Base-by-base conservation (phyloP, 2,797 vertebrate species). In the Hafferia zeledoni region DNA sequence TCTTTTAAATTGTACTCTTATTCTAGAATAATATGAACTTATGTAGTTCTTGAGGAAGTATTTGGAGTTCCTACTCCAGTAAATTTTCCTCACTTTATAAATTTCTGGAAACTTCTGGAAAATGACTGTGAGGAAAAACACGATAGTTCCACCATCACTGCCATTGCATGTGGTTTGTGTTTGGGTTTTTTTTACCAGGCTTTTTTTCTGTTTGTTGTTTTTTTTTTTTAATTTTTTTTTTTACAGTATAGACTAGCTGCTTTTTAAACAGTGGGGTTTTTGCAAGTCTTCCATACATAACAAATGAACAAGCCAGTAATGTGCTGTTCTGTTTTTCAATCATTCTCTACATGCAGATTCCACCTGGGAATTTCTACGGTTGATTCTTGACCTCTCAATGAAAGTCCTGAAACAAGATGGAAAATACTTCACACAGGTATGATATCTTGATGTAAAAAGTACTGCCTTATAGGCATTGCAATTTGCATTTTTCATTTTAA, bases 351-450 rank as follows among this genome's bases (percentile, higher is more conserved):
- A 39, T 96, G 19, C 94, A 99, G 99, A 99, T 97, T 99, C 99
- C 12, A 99, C 98, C 2, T 99, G 99, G 99, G 99, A 99, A 85
- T 99, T 99, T 97, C 98, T 99, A 59, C 98, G 98, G 84, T 98
- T 99, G 96, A 99, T 99, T 98, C 98, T 99, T 90, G 99, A 99
- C 96, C 98, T 99, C 94, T 99, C 99, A 20, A 99, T 99, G 96
- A 99, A 99, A 97, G 99, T 99, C 83, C 96, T 99, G 96, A 99
- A 99, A 93, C 98, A 99, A 60, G 98, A 98, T 95, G 99, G 99
- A 74, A 99, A 99, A 89, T 99, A 99, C 91, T 99, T 99, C 94
- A 99, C 99, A 94, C 99, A 99, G 99, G 99, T 99, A 95, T 96
- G 97, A 5, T 50, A 60, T 7, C 63, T 80, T 59, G 6, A 31